phyloP scores from a whole-genome alignment of 2,113 vertebrate genomes.

The Paramormyrops kingsleyae region DNA sequence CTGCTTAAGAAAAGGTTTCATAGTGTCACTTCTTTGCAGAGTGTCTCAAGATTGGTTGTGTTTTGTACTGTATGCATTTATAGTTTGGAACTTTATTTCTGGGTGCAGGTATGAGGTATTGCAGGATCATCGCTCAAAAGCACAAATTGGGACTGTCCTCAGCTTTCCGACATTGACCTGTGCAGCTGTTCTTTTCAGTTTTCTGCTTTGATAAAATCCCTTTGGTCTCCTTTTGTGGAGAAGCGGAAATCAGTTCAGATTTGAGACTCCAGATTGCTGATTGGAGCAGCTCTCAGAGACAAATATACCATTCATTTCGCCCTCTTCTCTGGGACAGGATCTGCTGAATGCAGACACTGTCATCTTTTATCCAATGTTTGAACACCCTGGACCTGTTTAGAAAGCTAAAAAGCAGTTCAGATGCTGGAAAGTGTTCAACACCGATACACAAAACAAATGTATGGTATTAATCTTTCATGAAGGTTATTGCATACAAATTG shows the following conservation, averaged over 20 bases:
- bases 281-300: neutral
- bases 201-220: conserved; percentile 2
- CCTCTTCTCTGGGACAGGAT: neutral
- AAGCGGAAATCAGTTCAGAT: neutral
- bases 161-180: neutral
- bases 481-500: neutral
- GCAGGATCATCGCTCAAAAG: neutral
- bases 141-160: neutral
- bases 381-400: conserved; percentile 2
- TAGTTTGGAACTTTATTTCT: neutral
- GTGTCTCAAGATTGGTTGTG: neutral
- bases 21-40: neutral
- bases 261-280: conserved; percentile 7
- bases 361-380: neutral
- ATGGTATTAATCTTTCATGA: neutral
- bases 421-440: neutral
- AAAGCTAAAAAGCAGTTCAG: neutral
- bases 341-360: neutral
- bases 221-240: neutral
- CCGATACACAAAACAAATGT: neutral
- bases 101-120: neutral
- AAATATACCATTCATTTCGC: neutral
- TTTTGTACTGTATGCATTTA: neutral
- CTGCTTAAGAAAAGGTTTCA: neutral
- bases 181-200: conserved; percentile 4